A percentile compares a stretch with the other conserved stretches of the same genome.
phyloP scores from a whole-genome alignment of 2,797 vertebrate species.

The Crocidura indochinensis region DNA sequence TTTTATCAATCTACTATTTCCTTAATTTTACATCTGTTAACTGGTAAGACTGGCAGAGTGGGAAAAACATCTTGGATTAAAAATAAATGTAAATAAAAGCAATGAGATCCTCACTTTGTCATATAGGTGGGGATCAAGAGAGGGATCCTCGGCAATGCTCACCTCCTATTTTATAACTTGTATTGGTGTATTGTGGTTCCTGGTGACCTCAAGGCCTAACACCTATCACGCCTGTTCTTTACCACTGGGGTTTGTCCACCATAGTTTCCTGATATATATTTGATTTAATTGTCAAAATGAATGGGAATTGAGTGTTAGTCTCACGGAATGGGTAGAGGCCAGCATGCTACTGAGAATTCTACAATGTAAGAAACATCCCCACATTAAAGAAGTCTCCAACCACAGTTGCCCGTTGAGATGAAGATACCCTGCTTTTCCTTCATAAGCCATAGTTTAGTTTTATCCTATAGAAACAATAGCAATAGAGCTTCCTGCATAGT shows the following conservation, averaged over 20 bases:
- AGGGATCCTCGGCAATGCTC: too few relatives aligned
- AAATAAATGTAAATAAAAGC: not conserved
- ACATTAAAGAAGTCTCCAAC: not conserved
- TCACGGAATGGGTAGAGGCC: not conserved
- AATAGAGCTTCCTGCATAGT: not conserved
- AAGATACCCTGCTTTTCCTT: conserved; percentile 18
- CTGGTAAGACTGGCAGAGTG: conserved; percentile 40
- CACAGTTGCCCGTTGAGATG: not conserved
- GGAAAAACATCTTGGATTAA: not conserved
- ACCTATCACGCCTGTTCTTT: too few relatives aligned
- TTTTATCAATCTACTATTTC: conserved; percentile 51
- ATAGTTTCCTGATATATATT: not conserved
- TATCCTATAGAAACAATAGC: conserved; percentile 46
- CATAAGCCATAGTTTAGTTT: conserved; percentile 23
- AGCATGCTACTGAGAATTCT: not conserved
- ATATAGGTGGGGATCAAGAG: too few relatives aligned
- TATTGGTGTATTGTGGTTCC: too few relatives aligned
- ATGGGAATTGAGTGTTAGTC: too few relatives aligned
- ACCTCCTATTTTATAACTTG: too few relatives aligned
- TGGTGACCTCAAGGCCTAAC: too few relatives aligned
- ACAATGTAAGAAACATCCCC: not conserved
- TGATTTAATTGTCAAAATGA: not conserved
- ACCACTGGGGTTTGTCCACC: too few relatives aligned
- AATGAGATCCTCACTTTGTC: not conserved
- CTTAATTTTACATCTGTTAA: conserved; percentile 27